These are phyloP conservation scores for Delphinus delphis DNA, from an alignment of 2,113 vertebrate species.

Conservation along the genomic window DNA sequence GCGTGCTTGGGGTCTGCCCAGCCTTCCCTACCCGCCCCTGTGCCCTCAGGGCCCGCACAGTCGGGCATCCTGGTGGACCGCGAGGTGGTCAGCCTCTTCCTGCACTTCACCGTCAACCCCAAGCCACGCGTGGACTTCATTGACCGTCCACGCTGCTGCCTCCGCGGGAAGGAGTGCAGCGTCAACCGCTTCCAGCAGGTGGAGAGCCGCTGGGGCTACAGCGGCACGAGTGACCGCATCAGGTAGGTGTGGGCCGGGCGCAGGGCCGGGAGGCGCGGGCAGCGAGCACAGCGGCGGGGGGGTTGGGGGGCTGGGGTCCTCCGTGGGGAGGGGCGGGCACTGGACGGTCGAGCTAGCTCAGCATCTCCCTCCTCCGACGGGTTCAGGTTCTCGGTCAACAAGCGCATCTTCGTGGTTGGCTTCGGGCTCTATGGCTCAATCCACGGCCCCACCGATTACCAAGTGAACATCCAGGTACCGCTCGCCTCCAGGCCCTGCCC, in stretches of 20 bases:
- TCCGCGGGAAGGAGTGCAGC: conserved; percentile 97
- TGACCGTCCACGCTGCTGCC: conserved; percentile 96
- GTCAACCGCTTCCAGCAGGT: conserved; percentile 98
- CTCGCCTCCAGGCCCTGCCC: neutral
- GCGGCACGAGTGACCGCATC: conserved; percentile 96
- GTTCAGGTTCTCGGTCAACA: conserved; percentile 93
- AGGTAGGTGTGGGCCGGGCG: conserved; percentile 81
- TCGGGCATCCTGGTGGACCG: conserved; percentile 96
- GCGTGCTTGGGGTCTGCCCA: neutral
- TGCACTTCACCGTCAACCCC: conserved; percentile 98
- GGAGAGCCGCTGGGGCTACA: conserved; percentile 99
- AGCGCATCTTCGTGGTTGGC: conserved; percentile 95
- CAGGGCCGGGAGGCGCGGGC: neutral
- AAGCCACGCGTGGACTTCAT: conserved; percentile 97
- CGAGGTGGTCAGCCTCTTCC: conserved; percentile 97
- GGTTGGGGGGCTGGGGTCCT: neutral
- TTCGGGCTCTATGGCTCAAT: conserved; percentile 97
- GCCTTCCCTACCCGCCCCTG: neutral
- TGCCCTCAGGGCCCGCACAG: conserved; percentile 92
- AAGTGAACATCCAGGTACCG: conserved; percentile 96
- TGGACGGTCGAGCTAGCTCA: neutral
- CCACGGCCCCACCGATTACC: conserved; percentile 96
- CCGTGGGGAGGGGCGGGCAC: neutral
- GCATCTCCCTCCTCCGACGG: neutral
- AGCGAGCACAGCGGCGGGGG: accelerated